Conservation (phyloP, 2,888 invertebrate species). For the Cotesia congregata region DNA sequence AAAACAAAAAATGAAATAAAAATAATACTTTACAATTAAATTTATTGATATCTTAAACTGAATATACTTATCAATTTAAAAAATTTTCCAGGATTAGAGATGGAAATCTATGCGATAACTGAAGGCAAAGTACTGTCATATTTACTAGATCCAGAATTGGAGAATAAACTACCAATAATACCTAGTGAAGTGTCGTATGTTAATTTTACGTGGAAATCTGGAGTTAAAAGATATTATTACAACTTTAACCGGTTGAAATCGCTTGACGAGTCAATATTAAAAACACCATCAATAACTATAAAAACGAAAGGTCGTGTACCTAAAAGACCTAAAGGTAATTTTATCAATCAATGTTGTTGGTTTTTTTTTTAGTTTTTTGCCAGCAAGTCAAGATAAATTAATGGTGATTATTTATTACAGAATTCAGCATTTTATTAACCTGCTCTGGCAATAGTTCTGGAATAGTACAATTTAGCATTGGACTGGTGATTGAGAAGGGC, state of each 20-base stretch:
- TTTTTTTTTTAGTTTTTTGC: conserved; percentile 23
- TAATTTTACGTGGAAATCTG: conserved; percentile 92
- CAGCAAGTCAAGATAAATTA: background rate
- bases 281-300: conserved; percentile 90
- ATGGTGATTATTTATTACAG: conserved; percentile 69
- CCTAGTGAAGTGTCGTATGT: conserved; percentile 93
- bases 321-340: conserved; percentile 84
- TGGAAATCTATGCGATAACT: conserved; percentile 91
- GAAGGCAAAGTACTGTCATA: conserved; percentile 90
- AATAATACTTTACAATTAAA: background rate
- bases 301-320: conserved; percentile 89
- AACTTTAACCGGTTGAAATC: conserved; percentile 90
- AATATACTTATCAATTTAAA: conserved; percentile 19
- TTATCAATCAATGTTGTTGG: conserved; percentile 31
- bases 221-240: conserved; percentile 85
- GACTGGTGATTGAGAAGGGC: conserved; percentile 85
- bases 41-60: no score
- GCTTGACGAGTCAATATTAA: conserved; percentile 85
- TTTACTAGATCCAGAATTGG: conserved; percentile 90
- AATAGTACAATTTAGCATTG: conserved; percentile 88
- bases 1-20: background rate
- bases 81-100: conserved; percentile 79
- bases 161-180: conserved; percentile 89
- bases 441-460: conserved; percentile 91
- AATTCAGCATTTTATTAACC: conserved; percentile 89